Base-by-base conservation (phyloP, 1,140 invertebrate species). In the Sesamia nonagrioides region DNA sequence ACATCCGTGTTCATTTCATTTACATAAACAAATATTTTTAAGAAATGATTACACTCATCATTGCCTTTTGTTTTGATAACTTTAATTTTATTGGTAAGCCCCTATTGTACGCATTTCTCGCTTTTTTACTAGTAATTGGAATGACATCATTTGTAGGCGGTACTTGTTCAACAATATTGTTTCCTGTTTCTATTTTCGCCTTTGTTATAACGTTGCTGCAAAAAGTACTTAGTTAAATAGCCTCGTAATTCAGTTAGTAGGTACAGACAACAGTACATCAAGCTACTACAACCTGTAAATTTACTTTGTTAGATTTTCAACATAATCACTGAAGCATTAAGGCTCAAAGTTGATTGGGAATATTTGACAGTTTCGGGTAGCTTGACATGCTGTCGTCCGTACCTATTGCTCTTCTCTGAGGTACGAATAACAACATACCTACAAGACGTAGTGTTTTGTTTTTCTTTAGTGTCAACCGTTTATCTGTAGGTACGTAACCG, bases 1-100 rank as follows among this genome's bases (percentile, higher is more conserved):
- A 71, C 66, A 78, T 71, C 76, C 76, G 76, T 71, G 37, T 71
- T 60, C 52, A 45, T 60, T 45, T 35, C 60, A 37, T 52, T 71
- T 33, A 78, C 21, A 35, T 48, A 68, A 60, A 78, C 52, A 77
- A 60, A 48, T 40, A 61, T 78, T 71, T 72, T 71, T 7, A 50
- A 40, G 71, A 58, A 35, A 27, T 27, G 1, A 27, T 56, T 45
- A 15, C 40, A 15, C 50, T 69, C 21, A 69, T 45, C 9, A 45
- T 66, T 52, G 63, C 37, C 17, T 68, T 27, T 21, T 68, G 40
- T 68, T 48, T 27, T 48, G 42, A 45, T 68, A 68, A 27, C 17
- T 21, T 48, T 21, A 13, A 48, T 45, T 45, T 68, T n/a, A 45
- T 48, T 68, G 42, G 13, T 45, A 18, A n/a, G 9, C 18, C 27